These are phyloP conservation scores for Ruditapes philippinarum DNA, from an alignment of 1,140 invertebrate genomes.

Conservation along the genomic window DNA sequence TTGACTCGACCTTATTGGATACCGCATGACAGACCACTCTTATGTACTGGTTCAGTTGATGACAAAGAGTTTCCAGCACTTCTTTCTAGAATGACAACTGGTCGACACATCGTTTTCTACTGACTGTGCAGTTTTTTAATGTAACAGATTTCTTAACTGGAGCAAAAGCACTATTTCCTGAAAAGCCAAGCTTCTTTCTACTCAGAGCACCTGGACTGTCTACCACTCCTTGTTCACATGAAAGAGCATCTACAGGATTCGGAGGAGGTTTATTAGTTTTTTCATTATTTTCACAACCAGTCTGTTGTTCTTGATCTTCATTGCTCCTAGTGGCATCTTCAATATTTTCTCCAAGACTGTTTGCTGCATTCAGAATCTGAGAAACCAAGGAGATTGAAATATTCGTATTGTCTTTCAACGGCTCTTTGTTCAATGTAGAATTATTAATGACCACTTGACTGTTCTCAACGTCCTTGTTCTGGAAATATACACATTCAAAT, in stretches of 20 bases:
- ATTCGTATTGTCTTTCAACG: not conserved
- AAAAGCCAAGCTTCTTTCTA: conserved; percentile 45
- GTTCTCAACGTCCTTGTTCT: not conserved
- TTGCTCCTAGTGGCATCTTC: not conserved
- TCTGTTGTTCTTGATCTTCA: not conserved
- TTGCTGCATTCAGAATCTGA: conserved; percentile 30
- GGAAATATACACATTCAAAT: not conserved
- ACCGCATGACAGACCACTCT: too few species aligned
- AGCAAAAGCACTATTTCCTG: conserved; percentile 62
- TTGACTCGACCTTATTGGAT: conserved; percentile 2
- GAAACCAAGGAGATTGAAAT: conserved; percentile 17
- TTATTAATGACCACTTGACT: not conserved
- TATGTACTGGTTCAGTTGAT: too few species aligned
- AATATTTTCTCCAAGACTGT: not conserved
- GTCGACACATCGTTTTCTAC: too few species aligned
- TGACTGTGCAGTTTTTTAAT: not conserved
- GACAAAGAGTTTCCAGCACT: too few species aligned
- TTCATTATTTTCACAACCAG: not conserved
- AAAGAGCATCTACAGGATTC: not conserved
- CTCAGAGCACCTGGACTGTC: conserved; percentile 45
- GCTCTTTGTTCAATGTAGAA: not conserved
- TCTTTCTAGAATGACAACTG: not conserved
- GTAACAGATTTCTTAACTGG: not conserved
- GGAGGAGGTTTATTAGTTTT: not conserved
- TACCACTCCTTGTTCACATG: not conserved